A percentile compares a stretch with the other conserved stretches of the same genome.
phyloP scores from a whole-genome alignment of 2,797 vertebrate genomes.

The Ceryle rudis region DNA sequence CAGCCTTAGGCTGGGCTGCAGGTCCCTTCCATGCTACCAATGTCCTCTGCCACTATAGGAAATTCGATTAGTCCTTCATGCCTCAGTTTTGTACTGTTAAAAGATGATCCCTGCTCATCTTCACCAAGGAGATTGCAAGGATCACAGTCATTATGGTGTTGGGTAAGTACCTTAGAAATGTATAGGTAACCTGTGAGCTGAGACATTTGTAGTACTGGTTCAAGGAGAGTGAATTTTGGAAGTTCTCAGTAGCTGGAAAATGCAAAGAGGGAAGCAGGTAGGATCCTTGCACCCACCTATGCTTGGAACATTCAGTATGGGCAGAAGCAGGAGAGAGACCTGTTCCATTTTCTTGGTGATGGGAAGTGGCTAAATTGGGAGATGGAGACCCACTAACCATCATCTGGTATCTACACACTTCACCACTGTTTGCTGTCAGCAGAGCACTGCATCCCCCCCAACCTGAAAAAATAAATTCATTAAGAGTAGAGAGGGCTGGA shows the following conservation, averaged over 20 bases:
- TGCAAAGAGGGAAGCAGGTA: neutral
- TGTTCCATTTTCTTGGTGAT: neutral
- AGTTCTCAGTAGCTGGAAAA: neutral
- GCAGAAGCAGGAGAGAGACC: neutral
- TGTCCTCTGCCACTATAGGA: neutral
- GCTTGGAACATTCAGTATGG: neutral
- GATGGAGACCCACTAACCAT: neutral
- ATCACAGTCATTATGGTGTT: neutral
- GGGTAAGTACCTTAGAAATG: constrained; percentile 24
- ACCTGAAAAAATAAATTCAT: constrained; percentile 14
- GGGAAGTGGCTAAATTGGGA: neutral
- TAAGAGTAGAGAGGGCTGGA: neutral
- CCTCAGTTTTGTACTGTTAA: neutral
- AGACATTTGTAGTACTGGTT: neutral
- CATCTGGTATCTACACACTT: neutral
- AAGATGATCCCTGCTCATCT: neutral
- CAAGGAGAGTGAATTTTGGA: neutral
- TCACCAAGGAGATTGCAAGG: neutral
- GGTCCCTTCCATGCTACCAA: neutral
- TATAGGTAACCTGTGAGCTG: neutral
- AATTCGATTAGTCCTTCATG: neutral
- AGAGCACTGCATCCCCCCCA: neutral
- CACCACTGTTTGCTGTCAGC: neutral
- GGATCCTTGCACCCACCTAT: neutral
- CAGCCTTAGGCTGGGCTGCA: neutral